Base-by-base conservation (phyloP, 2,888 invertebrate genomes). In the Mythimna lalbum region DNA sequence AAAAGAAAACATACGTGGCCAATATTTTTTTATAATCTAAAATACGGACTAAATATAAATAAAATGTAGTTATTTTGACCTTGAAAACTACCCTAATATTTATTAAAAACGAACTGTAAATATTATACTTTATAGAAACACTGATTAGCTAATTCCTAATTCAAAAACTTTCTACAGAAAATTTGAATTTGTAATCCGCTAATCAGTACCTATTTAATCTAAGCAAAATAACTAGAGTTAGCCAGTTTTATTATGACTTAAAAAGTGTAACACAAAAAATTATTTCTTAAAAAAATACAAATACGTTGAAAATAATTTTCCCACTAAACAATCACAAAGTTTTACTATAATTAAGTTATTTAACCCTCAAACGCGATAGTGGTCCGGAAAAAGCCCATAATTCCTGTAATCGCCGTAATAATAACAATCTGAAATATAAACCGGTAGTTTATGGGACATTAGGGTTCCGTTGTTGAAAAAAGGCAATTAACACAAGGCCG, bases 321-420 rank as follows among this genome's bases (percentile, higher is more conserved):
- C 43, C 0, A 59, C 10, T 21, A 57, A 78, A 59, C 33, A 14
- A 70, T 43, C 19, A 49, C 43, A 9, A 63, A 63, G 50, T 63
- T 52, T 14, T 27, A 36, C 27, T 21, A 52, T 57, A 71, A 78
- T 78, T 69, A 76, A 73, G 82, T 76, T 33, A 72, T 70, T 65
- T 49, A 64, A 65, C 61, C 36, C 61, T 68, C 52, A 43, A 75
- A 69, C 63, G 69, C 79, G 47, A 73, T 69, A 66, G 56, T 65
- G 64, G 4, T 50, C 65, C 76, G 84, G 82, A 82, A 72, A 72
- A 52, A 14, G 53, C 43, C 60, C 61, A 70, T 81, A 63, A 78
- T 67, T 73, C 10, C 27, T 31, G 19, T 75, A 81, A 84, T 84
- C 52, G 39, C 72, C 4, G 17, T 57, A 62, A 67, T 77, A 77